A percentile compares a stretch with the other conserved stretches of the same genome.
Evolutionary conservation across 2,888 invertebrate species (phyloP).

Genomic region (Limnephilus marmoratus): DNA sequence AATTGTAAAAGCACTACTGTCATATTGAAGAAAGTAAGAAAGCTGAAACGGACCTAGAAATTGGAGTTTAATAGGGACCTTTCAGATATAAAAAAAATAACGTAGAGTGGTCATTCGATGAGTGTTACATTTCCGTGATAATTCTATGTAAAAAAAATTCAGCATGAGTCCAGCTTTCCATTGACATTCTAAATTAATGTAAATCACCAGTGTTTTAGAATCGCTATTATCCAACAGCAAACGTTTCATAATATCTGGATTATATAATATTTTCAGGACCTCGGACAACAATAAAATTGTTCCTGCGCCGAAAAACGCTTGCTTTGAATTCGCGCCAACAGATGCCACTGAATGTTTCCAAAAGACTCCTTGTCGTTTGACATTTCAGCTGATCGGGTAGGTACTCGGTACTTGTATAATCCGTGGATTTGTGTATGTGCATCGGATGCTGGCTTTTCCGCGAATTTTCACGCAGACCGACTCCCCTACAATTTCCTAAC

Average conservation of each 20-base stretch:
- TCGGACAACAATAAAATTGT: not conserved
- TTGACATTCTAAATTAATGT: not conserved
- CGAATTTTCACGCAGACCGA: slow-evolving; percentile 17
- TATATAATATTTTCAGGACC: not conserved
- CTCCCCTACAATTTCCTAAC: not conserved
- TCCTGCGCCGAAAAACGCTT: not conserved
- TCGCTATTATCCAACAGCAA: not conserved
- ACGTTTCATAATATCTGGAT: not conserved
- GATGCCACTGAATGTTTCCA: slow-evolving; percentile 2
- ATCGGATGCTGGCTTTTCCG: not conserved
- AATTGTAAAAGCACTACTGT: too few species aligned
- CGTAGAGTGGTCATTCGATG: too few species aligned
- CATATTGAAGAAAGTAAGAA: too few species aligned
- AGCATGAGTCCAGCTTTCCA: not conserved
- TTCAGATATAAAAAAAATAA: too few species aligned
- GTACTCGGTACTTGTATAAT: not conserved
- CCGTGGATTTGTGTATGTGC: slow-evolving; percentile 20
- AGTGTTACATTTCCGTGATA: too few species aligned
- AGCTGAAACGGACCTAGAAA: too few species aligned
- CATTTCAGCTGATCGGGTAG: slow-evolving; percentile 40
- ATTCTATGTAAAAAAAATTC: too few species aligned
- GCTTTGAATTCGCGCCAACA: not conserved
- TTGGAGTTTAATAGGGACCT: too few species aligned
- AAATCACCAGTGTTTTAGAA: not conserved
- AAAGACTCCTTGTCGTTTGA: not conserved